These are phyloP conservation scores for Ifrita kowaldi DNA, from an alignment of 2,113 vertebrate genomes.

Conservation along the genomic window DNA sequence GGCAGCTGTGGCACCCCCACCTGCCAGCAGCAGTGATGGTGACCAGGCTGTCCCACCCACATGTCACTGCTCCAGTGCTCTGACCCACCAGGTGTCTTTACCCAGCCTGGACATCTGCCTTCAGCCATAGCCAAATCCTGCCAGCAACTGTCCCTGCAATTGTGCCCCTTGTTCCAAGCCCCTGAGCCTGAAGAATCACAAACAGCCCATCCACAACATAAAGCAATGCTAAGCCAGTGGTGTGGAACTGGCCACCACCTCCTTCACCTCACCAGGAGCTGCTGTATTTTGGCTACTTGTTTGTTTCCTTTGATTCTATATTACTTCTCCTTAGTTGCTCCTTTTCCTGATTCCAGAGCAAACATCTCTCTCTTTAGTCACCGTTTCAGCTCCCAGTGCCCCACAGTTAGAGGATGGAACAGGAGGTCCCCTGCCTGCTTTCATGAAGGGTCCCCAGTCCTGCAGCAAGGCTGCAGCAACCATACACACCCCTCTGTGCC, in stretches of 20 bases:
- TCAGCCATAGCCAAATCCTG: not conserved
- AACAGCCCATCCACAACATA: not conserved
- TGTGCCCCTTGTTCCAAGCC: not conserved
- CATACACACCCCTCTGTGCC: not conserved
- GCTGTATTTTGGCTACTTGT: not conserved
- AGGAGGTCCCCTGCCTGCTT: not conserved
- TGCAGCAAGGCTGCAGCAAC: not conserved
- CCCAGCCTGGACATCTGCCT: not conserved
- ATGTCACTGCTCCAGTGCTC: not conserved
- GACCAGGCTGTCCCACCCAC: not conserved
- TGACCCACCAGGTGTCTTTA: not conserved
- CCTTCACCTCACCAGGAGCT: not conserved
- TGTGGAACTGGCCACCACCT: not conserved
- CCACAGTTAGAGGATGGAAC: not conserved
- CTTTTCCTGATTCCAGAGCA: not conserved
- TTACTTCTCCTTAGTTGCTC: not conserved
- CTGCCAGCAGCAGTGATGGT: not conserved
- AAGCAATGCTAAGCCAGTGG: not conserved
- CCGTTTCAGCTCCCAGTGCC: not conserved
- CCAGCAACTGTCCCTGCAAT: no score
- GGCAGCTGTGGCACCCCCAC: not conserved
- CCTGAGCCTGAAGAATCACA: not conserved
- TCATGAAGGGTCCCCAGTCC: accelerated
- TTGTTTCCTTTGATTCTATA: not conserved
- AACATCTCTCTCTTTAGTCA: not conserved